phyloP scores from a whole-genome alignment of 37 sponge, comb jelly and placozoan genomes.

The Amphimedon queenslandica region DNA sequence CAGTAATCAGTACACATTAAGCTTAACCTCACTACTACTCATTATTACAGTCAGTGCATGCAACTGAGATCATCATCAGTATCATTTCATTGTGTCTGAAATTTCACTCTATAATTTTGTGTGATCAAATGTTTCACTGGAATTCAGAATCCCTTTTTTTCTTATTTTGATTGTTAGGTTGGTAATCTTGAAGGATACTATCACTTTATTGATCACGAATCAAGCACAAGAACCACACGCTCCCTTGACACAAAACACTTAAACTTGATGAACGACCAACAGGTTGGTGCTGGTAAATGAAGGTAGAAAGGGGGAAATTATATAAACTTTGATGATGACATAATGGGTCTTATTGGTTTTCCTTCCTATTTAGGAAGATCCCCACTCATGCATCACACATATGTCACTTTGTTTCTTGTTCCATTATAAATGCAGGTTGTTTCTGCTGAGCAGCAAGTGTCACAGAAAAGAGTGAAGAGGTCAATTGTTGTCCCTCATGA shows the following conservation, averaged over 20 bases:
- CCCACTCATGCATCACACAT: background rate
- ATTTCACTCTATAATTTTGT: too few species aligned
- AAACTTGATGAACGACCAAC: slow-evolving; percentile 20
- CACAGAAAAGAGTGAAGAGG: slow-evolving; percentile 61
- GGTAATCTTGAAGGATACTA: slow-evolving; percentile 44
- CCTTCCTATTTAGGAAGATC: too few species aligned
- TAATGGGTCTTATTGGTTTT: too few species aligned
- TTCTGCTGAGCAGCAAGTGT: slow-evolving; percentile 80
- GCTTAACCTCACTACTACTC: too few species aligned
- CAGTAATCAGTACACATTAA: too few species aligned
- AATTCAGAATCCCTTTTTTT: too few species aligned
- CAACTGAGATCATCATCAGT: too few species aligned
- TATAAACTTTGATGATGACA: too few species aligned
- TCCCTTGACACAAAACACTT: slow-evolving; percentile 35
- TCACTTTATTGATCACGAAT: slow-evolving; percentile 51
- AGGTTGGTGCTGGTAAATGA: slow-evolving; percentile 20
- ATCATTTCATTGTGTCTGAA: too few species aligned
- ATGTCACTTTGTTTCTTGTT: background rate
- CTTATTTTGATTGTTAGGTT: slow-evolving; percentile 18
- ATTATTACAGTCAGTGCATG: too few species aligned
- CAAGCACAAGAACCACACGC: slow-evolving; percentile 28
- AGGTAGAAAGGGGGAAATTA: too few species aligned
- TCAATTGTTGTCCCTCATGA: slow-evolving; percentile 37
- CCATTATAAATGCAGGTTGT: slow-evolving; percentile 41
- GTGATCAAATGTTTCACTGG: too few species aligned